phyloP scores from a whole-genome alignment of 2,113 vertebrate genomes.

The Rhea americana region DNA sequence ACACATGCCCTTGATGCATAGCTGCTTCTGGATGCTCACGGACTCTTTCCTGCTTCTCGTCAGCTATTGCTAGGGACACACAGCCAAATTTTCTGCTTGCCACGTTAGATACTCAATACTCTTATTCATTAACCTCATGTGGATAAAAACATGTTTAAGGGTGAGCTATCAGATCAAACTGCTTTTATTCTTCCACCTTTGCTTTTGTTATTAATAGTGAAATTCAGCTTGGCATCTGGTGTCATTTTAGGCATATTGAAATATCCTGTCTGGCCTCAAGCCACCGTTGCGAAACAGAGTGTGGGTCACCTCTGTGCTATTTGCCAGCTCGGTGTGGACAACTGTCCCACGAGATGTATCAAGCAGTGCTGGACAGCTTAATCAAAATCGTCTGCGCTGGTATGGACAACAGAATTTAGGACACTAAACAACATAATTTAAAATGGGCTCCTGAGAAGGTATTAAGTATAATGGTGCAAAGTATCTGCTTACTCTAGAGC shows the following conservation, averaged over 20 bases:
- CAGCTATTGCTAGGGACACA: not conserved
- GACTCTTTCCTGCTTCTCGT: not conserved
- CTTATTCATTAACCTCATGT: not conserved
- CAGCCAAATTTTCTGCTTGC: not conserved
- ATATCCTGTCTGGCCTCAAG: not conserved
- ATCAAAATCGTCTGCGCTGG: not conserved
- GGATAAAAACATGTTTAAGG: not conserved
- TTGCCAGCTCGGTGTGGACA: not conserved
- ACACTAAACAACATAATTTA: not conserved
- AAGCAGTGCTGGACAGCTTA: not conserved
- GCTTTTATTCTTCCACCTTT: not conserved
- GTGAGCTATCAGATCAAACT: not conserved
- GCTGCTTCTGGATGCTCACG: not conserved
- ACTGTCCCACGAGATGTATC: not conserved
- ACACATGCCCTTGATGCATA: not conserved
- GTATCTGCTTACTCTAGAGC: not conserved
- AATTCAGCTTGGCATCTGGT: not conserved
- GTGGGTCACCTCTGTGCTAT: not conserved
- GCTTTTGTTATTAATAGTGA: not conserved
- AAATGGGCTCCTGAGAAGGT: not conserved
- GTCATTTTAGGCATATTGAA: not conserved
- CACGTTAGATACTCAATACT: not conserved
- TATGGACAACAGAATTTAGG: not conserved
- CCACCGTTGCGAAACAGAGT: not conserved
- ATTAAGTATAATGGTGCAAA: not conserved